These are phyloP conservation scores for Cylindroiulus punctatus DNA, from an alignment of 2,888 invertebrate genomes.

Conservation along the genomic window DNA sequence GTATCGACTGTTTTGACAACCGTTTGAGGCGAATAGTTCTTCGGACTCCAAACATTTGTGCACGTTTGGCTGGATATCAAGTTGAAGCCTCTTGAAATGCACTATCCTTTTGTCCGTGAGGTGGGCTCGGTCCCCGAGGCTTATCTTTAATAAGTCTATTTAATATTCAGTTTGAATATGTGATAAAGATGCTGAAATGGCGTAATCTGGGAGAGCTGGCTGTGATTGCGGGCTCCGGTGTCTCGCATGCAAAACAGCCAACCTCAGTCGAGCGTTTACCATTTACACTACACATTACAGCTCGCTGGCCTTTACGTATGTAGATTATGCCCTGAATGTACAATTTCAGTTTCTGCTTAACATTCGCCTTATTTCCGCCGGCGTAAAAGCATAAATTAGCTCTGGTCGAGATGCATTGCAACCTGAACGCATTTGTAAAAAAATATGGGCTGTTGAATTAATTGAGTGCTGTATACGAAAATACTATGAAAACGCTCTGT, in stretches of 20 bases:
- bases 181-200: conserved; percentile 9
- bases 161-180: conserved; percentile 3
- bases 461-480: no score
- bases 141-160: conserved; percentile 1
- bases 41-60: no score
- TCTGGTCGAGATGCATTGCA: background rate
- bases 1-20: no score
- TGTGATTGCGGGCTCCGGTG: background rate
- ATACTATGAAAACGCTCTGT: no score
- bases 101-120: background rate
- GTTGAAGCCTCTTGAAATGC: background rate
- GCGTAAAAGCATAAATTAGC: conserved; percentile 9
- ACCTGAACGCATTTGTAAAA: no score
- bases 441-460: no score
- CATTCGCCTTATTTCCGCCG: conserved; percentile 1
- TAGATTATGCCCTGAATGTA: background rate
- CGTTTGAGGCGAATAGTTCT: no score
- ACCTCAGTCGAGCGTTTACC: background rate
- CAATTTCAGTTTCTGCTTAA: background rate
- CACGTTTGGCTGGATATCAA: background rate
- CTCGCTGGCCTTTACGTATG: background rate
- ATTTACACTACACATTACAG: background rate
- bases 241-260: background rate
- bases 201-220: background rate
- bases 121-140: background rate